Percentiles rank a stretch among this genome's conserved stretches.
These are phyloP conservation scores for Pandion haliaetus DNA, from an alignment of 2,113 vertebrate genomes.

Conservation along the genomic window DNA sequence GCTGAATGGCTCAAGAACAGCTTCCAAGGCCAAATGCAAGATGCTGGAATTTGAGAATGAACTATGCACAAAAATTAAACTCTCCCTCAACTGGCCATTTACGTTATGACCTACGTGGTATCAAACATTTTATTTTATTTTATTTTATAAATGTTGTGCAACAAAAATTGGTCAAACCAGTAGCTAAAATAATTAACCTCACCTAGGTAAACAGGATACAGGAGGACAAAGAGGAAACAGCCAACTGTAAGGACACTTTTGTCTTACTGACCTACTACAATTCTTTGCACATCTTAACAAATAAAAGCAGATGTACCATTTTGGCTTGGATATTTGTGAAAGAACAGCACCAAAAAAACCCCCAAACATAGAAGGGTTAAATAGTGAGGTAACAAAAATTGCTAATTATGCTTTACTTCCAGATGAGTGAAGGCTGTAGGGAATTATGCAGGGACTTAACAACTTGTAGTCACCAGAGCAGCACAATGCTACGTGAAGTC, in stretches of 20 bases:
- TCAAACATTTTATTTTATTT: not conserved
- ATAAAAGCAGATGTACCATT: not conserved
- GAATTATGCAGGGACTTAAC: not conserved
- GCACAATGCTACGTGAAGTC: not conserved
- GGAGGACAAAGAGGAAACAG: not conserved
- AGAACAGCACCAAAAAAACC: not conserved
- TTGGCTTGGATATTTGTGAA: not conserved
- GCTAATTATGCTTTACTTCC: slow-evolving; percentile 39
- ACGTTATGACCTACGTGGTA: rapidly evolving
- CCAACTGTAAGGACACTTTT: not conserved
- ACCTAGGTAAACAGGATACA: not conserved
- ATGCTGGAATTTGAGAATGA: not conserved
- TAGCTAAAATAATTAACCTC: not conserved
- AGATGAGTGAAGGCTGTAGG: slow-evolving; percentile 7
- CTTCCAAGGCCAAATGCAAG: not conserved
- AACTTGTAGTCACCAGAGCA: not conserved
- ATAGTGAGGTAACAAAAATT: not conserved
- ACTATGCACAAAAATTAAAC: not conserved
- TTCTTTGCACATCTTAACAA: not conserved
- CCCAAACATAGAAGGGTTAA: not conserved
- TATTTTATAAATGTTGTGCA: not conserved
- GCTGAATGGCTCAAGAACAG: not conserved
- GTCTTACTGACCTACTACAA: not conserved
- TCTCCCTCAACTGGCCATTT: not conserved
- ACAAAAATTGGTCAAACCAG: not conserved